Evolutionary conservation across 2,797 vertebrate genomes (phyloP), one percentile per base, ranked within the genome.

Genomic region (Eulemur rubriventer): DNA sequence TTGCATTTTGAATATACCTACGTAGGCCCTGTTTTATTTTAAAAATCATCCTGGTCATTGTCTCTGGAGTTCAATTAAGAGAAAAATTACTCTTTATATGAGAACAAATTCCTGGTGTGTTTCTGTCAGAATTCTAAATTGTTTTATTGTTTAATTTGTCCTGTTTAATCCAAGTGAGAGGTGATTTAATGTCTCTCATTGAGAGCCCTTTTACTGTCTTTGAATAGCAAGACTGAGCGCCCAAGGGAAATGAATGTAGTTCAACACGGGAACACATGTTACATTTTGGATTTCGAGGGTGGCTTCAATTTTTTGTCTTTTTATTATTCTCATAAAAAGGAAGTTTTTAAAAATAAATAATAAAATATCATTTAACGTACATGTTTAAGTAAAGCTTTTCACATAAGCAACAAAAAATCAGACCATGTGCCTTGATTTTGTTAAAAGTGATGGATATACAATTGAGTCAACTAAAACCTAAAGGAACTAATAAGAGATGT

Each of bases 391-490:
- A 69, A 80, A 67, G 14, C 6, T 89, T 92, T 89, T 89, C 61
- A 91, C 12, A 0, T n/a, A 92, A 91, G 6, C 73, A 92, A 83
- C 1, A 8, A 75, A 80, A 89, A 72, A 63, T 84, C 4, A 87
- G 48, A 82, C 30, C 20, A 3, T 33, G 7, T 65, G 5, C 65
- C 38, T 76, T 94, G 35, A 93, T 91, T 84, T 96, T 85, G 18
- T 48, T 63, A 57, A 22, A 87, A 9, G 9, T 67, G 17, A 50
- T 76, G 28, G 5, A n/a, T 75, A 73, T 1, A 89, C 24, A 78
- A 41, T 43, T 69, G 14, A 91, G 50, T 92, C n/a, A 89, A 43
- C 30, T 91, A 76, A 97, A 96, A 80, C 30, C 26, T 59, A 83
- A 76, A 78, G 30, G 38, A 79, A 65, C 69, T 80, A 87, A 73